phyloP scores from a whole-genome alignment of 2,888 invertebrate genomes.

The Shargacucullia verbasci region DNA sequence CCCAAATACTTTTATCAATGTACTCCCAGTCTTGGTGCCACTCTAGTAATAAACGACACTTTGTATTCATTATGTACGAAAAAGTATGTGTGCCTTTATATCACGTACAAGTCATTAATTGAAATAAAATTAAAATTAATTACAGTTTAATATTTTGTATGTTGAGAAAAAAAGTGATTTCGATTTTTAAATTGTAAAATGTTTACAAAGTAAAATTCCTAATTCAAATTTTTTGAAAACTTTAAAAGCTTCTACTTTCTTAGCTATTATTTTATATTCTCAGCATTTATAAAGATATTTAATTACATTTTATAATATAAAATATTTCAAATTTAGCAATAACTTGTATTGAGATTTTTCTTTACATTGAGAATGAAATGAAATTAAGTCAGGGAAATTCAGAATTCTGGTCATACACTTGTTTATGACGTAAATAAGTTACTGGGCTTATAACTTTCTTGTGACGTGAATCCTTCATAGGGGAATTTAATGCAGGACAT shows the following conservation, averaged over 20 bases:
- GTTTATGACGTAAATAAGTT: conserved; percentile 19
- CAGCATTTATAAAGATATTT: too few relatives aligned
- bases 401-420: conserved; percentile 27
- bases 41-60: conserved; percentile 73
- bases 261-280: too few relatives aligned
- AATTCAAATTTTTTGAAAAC: conserved; percentile 19
- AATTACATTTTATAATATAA: too few relatives aligned
- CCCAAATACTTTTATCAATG: conserved; percentile 81
- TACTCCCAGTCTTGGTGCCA: conserved; percentile 83
- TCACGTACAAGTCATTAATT: too few relatives aligned
- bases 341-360: conserved; percentile 36
- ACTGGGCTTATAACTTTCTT: conserved; percentile 20
- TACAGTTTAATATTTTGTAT: too few relatives aligned
- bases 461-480: conserved; percentile 6
- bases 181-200: conserved; percentile 32
- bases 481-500: conserved; percentile 21
- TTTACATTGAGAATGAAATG: conserved; percentile 29
- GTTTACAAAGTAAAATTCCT: conserved; percentile 17
- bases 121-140: too few relatives aligned
- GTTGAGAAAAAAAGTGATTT: conserved; percentile 8
- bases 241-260: too few relatives aligned
- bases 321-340: conserved; percentile 13
- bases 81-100: not conserved
- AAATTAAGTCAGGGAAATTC: conserved; percentile 25
- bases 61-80: conserved; percentile 62